Evolutionary conservation across 2,888 invertebrate species (phyloP), one percentile per base, ranked within the genome.

Genomic region (Allolobophora icterica): DNA sequence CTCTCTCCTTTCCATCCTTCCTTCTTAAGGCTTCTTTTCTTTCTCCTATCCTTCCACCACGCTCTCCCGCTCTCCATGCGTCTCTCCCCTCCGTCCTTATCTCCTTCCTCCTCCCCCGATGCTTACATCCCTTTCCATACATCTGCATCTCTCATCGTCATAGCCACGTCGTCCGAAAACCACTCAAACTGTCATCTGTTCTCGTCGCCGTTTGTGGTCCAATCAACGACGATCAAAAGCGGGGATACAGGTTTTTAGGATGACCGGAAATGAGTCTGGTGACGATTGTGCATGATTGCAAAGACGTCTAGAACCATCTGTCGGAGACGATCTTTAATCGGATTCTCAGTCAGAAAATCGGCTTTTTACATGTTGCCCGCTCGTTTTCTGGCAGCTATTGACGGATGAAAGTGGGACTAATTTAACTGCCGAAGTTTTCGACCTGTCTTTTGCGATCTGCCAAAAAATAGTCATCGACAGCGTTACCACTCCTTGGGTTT

Each of bases 121-220:
- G 13, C 52, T 3, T 52, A 24, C 52, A 24, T 52, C 52, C 52
- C 52, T 17, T 42, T 52, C 52, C 52, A 52, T 52, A 52, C 21
- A 24, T 24, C 52, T 24, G 52, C 52, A 52, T 52, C 21, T 52
- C 71, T 71, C 71, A 71, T 71, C 71, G 71, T 52, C 71, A n/a
- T 30, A n/a, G 30, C 71, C 71, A 71, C 30, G 30, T 71, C 71
- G 71, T 71, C 71, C 71, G 8, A 71, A 71, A 71, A 71, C 71
- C 71, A 71, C 71, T 71, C 71, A 71, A 71, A 71, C 71, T 71
- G 71, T 71, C 71, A 71, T 71, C 71, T 71, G 71, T 71, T 71
- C 71, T 71, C n/a, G 71, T 30, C 71, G n/a, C 71, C 71, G n/a
- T 71, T 71, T 71, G 71, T 71, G 71, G 71, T 71, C 71, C 30